A percentile compares a stretch with the other conserved stretches of the same genome.
phyloP scores from a whole-genome alignment of 2,113 vertebrate genomes.

The Lepidothrix coronata region DNA sequence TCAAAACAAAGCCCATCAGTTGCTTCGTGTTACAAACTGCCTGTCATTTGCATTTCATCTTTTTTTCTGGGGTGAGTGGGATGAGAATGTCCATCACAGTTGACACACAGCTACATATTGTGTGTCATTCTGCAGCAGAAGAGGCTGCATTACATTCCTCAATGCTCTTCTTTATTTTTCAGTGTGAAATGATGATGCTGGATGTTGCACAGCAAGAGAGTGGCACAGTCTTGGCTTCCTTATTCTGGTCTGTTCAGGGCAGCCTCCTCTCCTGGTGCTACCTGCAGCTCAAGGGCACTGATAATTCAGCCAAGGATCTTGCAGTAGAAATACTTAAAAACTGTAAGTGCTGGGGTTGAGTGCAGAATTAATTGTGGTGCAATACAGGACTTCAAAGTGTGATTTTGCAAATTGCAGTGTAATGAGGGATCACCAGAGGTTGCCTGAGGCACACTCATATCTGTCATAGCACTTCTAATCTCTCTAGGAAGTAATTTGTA shows the following conservation, averaged over 20 bases:
- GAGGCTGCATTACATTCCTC: not conserved
- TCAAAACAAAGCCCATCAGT: not conserved
- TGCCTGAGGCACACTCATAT: not conserved
- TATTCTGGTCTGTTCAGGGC: slow-evolving; percentile 96
- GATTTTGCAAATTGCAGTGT: not conserved
- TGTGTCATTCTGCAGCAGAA: not conserved
- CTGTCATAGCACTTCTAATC: not conserved
- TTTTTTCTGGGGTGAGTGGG: not conserved
- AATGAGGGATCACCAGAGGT: not conserved
- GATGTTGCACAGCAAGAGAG: slow-evolving; percentile 75
- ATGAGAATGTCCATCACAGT: not conserved
- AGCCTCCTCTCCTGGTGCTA: slow-evolving; percentile 96
- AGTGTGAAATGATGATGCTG: slow-evolving; percentile 91
- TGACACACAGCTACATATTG: not conserved
- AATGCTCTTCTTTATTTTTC: not conserved
- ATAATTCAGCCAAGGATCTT: slow-evolving; percentile 71
- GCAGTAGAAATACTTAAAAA: slow-evolving; percentile 85
- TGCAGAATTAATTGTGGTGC: not conserved
- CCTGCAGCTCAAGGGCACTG: slow-evolving; percentile 87
- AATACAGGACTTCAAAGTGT: not conserved
- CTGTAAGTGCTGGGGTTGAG: slow-evolving; percentile 78
- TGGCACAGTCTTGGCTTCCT: slow-evolving; percentile 83
- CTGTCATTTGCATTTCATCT: not conserved
- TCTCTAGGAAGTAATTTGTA: not conserved
- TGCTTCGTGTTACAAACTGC: not conserved